These are phyloP conservation scores for Nibea coibor DNA, from an alignment of 2,113 vertebrate species.

Conservation along the genomic window DNA sequence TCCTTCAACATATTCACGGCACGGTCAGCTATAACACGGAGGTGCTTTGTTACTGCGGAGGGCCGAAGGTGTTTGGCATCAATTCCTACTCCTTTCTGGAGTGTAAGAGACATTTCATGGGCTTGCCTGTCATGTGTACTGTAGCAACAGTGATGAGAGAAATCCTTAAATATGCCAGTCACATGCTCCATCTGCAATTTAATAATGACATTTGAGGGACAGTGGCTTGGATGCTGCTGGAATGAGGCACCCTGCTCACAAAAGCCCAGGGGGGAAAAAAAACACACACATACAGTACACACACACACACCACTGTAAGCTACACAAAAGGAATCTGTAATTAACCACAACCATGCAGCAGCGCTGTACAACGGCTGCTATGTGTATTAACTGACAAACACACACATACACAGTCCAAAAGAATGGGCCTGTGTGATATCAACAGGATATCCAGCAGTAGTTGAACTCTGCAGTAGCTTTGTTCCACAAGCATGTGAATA, in stretches of 20 bases:
- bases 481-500: constrained; percentile 74
- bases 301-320: constrained; percentile 39
- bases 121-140: not conserved
- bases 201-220: constrained; percentile 48
- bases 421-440: constrained; percentile 76
- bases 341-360: constrained; percentile 62
- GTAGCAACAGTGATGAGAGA: not conserved
- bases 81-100: not conserved
- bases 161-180: constrained; percentile 11
- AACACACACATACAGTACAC: constrained; percentile 19
- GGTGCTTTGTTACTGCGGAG: not conserved
- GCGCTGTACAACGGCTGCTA: constrained; percentile 55
- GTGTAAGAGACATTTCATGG: not conserved
- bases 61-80: not conserved
- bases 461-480: constrained; percentile 72
- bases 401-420: constrained; percentile 60
- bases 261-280: not conserved
- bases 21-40: not conserved
- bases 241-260: constrained; percentile 40
- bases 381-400: constrained; percentile 61
- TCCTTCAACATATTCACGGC: not conserved
- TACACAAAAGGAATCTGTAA: constrained; percentile 72
- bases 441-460: constrained; percentile 81
- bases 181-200: constrained; percentile 27
- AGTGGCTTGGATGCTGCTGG: constrained; percentile 25